phyloP scores from a whole-genome alignment of 2,888 invertebrate genomes.

The Acleris literana region DNA sequence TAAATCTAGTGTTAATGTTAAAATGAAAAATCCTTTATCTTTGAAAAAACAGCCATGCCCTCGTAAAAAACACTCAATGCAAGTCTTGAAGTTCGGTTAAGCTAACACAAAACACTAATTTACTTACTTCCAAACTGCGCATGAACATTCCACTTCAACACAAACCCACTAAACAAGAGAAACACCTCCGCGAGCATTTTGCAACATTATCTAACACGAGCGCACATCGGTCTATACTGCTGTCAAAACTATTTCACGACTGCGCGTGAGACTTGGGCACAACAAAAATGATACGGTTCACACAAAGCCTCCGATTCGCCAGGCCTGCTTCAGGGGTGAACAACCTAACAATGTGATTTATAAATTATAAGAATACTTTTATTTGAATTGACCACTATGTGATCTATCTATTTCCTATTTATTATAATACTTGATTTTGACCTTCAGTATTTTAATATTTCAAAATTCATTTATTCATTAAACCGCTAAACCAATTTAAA shows the following conservation, averaged over 20 bases:
- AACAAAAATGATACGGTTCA: constrained; percentile 72
- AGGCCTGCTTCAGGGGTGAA: constrained; percentile 55
- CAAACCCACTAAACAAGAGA: constrained; percentile 54
- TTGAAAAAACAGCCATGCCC: too few species aligned
- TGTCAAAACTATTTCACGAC: constrained; percentile 17
- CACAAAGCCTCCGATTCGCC: constrained; percentile 61
- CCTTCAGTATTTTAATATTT: too few species aligned
- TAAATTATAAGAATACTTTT: too few species aligned
- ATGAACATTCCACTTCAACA: constrained; percentile 60
- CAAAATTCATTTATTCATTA: too few species aligned
- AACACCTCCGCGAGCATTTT: constrained; percentile 42
- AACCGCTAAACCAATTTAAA: too few species aligned
- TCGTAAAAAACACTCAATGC: too few species aligned
- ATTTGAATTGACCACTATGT: too few species aligned
- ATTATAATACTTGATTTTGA: too few species aligned
- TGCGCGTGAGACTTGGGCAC: constrained; percentile 51
- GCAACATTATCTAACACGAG: constrained; percentile 21
- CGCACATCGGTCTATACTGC: constrained; percentile 13
- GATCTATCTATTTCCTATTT: too few species aligned
- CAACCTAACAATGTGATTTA: constrained; percentile 48
- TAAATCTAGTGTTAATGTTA: too few species aligned
- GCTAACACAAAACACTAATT: not conserved
- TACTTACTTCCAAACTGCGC: constrained; percentile 79
- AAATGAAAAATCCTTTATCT: too few species aligned
- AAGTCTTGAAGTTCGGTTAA: too few species aligned